Conservation (phyloP, 2,888 invertebrate species). For the Spisula subtruncata region DNA sequence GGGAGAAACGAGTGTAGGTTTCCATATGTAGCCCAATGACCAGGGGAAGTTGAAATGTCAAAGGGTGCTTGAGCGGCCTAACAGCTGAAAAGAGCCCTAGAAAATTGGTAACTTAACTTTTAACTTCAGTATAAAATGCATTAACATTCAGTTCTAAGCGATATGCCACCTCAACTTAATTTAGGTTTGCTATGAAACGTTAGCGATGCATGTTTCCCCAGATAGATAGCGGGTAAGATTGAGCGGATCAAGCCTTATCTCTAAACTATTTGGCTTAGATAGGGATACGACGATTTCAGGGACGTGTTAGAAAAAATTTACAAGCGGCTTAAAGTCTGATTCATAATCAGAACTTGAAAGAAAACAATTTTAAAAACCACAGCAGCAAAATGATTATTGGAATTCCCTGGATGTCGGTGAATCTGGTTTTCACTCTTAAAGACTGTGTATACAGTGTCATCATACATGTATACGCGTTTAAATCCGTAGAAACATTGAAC, state of each 20-base stretch:
- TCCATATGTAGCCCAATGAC: no score
- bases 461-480: no score
- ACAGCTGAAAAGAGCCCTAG: no score
- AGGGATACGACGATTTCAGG: neutral
- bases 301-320: neutral
- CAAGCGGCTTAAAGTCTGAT: constrained; percentile 36
- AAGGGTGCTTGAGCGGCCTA: no score
- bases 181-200: neutral
- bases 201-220: constrained; percentile 7
- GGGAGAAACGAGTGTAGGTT: no score
- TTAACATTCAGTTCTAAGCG: neutral
- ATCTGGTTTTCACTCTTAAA: neutral
- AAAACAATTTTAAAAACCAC: constrained; percentile 9
- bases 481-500: no score
- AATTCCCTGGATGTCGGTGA: constrained; percentile 2
- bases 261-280: neutral
- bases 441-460: neutral
- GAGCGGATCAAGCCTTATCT: neutral
- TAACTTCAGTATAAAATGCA: neutral
- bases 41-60: no score
- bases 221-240: neutral
- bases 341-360: constrained; percentile 17
- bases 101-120: no score
- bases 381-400: constrained; percentile 4
- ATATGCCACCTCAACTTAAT: neutral